phyloP scores from a whole-genome alignment of 1,140 invertebrate species.

The Hycleus phaleratus region DNA sequence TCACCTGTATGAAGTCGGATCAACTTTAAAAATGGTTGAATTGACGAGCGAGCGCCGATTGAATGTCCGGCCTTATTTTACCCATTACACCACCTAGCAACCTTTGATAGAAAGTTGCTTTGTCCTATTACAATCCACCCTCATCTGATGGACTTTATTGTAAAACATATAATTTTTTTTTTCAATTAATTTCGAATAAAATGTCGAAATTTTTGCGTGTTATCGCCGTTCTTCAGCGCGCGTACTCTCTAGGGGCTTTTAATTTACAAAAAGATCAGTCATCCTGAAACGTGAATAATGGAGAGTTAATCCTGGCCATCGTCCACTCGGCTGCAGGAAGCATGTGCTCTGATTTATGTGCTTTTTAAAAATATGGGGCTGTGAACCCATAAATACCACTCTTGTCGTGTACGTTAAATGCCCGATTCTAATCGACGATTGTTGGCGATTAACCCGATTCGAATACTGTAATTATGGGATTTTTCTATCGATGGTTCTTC shows the following conservation, averaged over 20 bases:
- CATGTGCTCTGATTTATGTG: constrained; percentile 29
- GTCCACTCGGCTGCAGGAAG: constrained; percentile 16
- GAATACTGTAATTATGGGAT: neutral
- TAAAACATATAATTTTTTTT: too few relatives aligned
- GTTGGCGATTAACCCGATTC: neutral
- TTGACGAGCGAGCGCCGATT: constrained; percentile 1
- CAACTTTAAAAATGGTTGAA: constrained; percentile 21
- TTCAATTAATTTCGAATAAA: too few relatives aligned
- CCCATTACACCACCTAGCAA: constrained; percentile 15
- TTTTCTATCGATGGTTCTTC: neutral
- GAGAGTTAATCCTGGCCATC: constrained; percentile 31
- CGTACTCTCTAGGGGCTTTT: constrained; percentile 4
- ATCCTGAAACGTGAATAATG: constrained; percentile 27
- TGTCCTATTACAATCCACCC: neutral
- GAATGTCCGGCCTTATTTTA: constrained; percentile 4
- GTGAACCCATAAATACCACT: constrained; percentile 27
- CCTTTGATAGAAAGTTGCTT: constrained; percentile 20
- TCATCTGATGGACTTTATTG: too few relatives aligned
- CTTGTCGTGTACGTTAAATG: constrained; percentile 25
- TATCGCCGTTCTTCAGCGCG: constrained; percentile 6
- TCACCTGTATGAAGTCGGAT: constrained; percentile 21
- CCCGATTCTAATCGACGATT: neutral
- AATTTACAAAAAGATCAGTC: constrained; percentile 12
- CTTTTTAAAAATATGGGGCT: constrained; percentile 31
- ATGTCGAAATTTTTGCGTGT: neutral